Evolutionary conservation across 2,888 invertebrate species (phyloP).

Genomic region (Diplazon laetatorius): DNA sequence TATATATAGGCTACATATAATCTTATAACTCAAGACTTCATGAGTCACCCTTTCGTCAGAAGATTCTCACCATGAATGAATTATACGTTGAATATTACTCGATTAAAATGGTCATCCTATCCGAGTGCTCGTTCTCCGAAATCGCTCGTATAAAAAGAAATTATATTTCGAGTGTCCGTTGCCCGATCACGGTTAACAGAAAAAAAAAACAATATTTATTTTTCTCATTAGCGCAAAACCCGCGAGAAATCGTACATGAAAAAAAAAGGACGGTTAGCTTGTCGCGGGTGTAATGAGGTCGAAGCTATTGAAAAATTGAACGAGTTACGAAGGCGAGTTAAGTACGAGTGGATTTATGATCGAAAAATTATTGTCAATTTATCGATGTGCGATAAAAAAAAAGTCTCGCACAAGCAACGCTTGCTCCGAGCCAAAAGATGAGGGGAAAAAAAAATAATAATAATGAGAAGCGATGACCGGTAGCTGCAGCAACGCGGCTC

Average conservation of each 20-base stretch:
- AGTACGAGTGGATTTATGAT: constrained; percentile 20
- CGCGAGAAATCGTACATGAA: not conserved
- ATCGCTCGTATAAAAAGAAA: too few relatives aligned
- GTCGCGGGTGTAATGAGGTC: constrained; percentile 11
- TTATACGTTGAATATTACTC: too few relatives aligned
- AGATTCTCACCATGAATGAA: too few relatives aligned
- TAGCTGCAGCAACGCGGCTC: constrained; percentile 14
- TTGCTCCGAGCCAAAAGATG: not conserved
- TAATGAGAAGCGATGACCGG: constrained; percentile 41
- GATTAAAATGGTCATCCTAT: too few relatives aligned
- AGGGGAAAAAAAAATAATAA: too few relatives aligned
- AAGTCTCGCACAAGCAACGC: constrained; percentile 14
- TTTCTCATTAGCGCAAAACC: not conserved
- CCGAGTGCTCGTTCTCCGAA: too few relatives aligned
- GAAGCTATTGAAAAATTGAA: constrained; percentile 24
- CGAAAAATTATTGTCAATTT: constrained; percentile 26
- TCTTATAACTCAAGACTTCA: too few relatives aligned
- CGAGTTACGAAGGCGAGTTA: constrained; percentile 16
- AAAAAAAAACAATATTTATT: not conserved
- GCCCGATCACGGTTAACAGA: too few relatives aligned
- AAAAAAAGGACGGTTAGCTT: not conserved
- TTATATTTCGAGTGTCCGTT: too few relatives aligned
- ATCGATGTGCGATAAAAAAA: constrained; percentile 33
- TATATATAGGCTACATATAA: too few relatives aligned
- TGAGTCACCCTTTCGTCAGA: too few relatives aligned